Base-by-base conservation (phyloP, 2,888 invertebrate genomes). In the Lasioglossum figueresi region DNA sequence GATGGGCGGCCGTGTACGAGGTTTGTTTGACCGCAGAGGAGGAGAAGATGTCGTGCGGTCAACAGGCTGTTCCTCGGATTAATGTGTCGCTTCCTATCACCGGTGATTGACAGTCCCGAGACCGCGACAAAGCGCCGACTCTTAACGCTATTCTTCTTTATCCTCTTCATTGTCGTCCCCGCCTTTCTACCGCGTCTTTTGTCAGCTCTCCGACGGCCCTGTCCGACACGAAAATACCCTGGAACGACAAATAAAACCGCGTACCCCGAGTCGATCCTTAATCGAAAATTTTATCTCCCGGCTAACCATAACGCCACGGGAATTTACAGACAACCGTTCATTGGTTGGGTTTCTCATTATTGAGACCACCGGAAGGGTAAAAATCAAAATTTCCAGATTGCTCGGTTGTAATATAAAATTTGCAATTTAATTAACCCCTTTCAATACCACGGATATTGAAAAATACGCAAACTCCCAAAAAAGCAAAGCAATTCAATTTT, bases 101-200 rank as follows among this genome's bases (percentile, higher is more conserved):
- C 91, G 92, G 84, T 95, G 95, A 95, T 95, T 95, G 95, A 95
- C 95, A 95, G 92, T 88, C 84, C 88, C 91, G 93, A 92, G 94
- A 94, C 94, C 94, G 90, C 95, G 94, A 94, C 94, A 95, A 95
- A 95, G 95, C 91, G 94, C 94, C 94, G 94, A 93, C 94, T 86
- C 88, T 85, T 88, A 89, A 88, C 86, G 70, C 74, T 76, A 82
- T 74, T 83, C 85, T 48, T 77, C 80, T 76, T 76, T 82, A 40
- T 75, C 37, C 66, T 4, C 23, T 37, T 63, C 63, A 43, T 43
- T 66, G 68, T 37, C 82, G 45, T 73, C 45, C 59, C 10, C 12
- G 27, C 45, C 63, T 43, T 63, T 45, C 40, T 37, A 45, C 16
- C 8, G 48, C 31, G 14, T 10, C 45, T 72, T 19, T 72, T 48